These are phyloP conservation scores for Spisula solida DNA, from an alignment of 2,888 invertebrate genomes.

Conservation along the genomic window DNA sequence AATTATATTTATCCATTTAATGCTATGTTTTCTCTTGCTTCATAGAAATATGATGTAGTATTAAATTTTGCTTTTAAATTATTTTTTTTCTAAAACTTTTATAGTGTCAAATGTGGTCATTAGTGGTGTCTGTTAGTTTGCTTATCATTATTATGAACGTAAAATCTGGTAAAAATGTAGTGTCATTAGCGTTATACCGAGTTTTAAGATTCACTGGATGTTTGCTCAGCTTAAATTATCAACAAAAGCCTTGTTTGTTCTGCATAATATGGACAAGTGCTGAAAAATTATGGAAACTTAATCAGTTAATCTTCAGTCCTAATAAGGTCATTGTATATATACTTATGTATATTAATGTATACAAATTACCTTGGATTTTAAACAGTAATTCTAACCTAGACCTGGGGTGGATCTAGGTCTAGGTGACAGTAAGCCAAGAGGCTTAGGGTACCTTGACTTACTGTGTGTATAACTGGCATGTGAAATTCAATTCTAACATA, in stretches of 20 bases:
- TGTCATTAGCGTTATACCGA: neutral
- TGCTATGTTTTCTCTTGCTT: neutral
- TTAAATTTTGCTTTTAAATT: neutral
- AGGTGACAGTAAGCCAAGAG: neutral
- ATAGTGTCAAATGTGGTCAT: neutral
- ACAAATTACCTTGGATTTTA: neutral
- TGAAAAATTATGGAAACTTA: slow-evolving; percentile 3
- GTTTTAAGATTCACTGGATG: neutral
- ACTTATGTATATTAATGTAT: slow-evolving; percentile 17
- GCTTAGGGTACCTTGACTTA: no score
- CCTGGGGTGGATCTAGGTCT: neutral
- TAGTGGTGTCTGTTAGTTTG: neutral
- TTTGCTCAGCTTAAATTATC: neutral
- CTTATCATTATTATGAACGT: neutral
- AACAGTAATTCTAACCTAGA: neutral
- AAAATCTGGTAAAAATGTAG: neutral
- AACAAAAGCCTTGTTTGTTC: neutral
- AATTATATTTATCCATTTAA: neutral
- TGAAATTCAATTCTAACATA: no score
- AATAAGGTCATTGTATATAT: slow-evolving; percentile 1
- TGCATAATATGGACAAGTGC: neutral
- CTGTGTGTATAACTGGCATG: no score
- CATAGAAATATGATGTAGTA: neutral
- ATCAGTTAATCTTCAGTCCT: neutral
- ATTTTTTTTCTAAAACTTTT: neutral